Percentiles rank a stretch among this genome's conserved stretches.
These are phyloP conservation scores for Microcebus lehilahytsara DNA, from an alignment of 2,113 vertebrate species.

Conservation along the genomic window DNA sequence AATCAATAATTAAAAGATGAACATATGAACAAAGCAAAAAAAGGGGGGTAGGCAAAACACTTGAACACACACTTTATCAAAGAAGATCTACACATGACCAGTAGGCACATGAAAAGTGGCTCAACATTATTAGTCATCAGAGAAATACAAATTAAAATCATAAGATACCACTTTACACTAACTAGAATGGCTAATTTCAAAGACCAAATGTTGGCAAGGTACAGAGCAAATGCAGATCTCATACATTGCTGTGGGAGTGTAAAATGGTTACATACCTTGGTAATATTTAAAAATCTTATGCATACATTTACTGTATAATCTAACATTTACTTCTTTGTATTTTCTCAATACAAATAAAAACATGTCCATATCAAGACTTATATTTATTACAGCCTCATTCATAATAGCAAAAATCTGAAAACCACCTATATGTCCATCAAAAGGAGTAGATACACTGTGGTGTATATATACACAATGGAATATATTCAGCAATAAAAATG, in stretches of 20 bases:
- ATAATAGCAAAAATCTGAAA: neutral
- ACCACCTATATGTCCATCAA: neutral
- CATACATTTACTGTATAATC: neutral
- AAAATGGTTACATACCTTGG: neutral
- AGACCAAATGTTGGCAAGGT: neutral
- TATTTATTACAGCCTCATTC: neutral
- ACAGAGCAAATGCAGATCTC: neutral
- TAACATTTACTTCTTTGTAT: neutral
- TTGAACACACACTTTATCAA: neutral
- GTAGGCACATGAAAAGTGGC: neutral
- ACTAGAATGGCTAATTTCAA: neutral
- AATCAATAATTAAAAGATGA: constrained; percentile 27
- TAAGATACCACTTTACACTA: neutral
- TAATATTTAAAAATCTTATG: neutral
- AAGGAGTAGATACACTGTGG: neutral
- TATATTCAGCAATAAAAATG: constrained; percentile 16
- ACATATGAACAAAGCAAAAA: neutral
- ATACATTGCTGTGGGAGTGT: neutral
- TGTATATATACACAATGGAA: neutral
- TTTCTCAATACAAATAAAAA: neutral
- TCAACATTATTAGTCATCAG: neutral
- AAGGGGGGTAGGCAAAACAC: neutral
- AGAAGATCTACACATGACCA: neutral
- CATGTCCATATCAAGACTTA: neutral
- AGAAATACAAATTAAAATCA: neutral